A percentile compares a stretch with the other conserved stretches of the same genome.
phyloP scores from a whole-genome alignment of 2,888 invertebrate genomes.

The Rhorus exstirpatorius region DNA sequence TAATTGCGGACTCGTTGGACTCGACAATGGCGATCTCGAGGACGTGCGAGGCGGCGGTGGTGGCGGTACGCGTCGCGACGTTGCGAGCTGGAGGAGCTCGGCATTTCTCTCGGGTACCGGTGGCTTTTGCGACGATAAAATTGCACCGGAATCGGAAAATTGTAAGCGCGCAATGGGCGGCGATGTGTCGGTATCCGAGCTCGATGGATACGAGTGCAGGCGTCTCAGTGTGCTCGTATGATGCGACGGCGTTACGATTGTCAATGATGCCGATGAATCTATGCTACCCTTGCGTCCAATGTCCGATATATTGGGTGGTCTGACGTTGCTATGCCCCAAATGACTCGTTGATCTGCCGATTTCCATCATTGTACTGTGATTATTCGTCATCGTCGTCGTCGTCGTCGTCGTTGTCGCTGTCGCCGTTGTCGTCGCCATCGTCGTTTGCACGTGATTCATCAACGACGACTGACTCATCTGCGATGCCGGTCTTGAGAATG shows the following conservation, averaged over 20 bases:
- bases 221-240: constrained; percentile 88
- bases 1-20: constrained; percentile 92
- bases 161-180: constrained; percentile 90
- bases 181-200: constrained; percentile 93
- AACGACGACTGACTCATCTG: constrained; percentile 80
- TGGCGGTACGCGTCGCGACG: constrained; percentile 93
- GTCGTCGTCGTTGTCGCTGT: no score
- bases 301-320: constrained; percentile 86
- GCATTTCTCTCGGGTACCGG: constrained; percentile 94
- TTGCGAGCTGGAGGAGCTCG: constrained; percentile 91
- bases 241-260: constrained; percentile 83
- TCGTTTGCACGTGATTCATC: no score
- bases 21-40: constrained; percentile 94
- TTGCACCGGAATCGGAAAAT: constrained; percentile 85
- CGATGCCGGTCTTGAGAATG: constrained; percentile 92
- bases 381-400: constrained; percentile 21
- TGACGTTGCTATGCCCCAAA: constrained; percentile 67
- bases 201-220: constrained; percentile 94
- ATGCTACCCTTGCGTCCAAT: constrained; percentile 88
- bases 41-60: constrained; percentile 97
- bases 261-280: constrained; percentile 86
- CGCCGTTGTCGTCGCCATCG: no score
- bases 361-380: no score
- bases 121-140: constrained; percentile 87
- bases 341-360: constrained; percentile 74